phyloP scores from a whole-genome alignment of 2,888 invertebrate species.

The Liodrosophila aerea region DNA sequence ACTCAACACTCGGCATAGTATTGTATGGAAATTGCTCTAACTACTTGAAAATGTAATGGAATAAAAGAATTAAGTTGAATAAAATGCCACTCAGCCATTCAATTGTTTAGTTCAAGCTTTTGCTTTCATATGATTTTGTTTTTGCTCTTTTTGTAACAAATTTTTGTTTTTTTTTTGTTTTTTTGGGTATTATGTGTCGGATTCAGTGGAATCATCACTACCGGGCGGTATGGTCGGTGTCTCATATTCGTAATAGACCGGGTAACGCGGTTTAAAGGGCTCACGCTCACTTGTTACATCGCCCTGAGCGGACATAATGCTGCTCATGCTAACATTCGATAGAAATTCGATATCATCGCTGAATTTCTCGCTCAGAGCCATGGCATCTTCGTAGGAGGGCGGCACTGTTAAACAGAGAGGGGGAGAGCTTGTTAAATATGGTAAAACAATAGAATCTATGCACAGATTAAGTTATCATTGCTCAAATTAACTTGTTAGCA shows the following conservation, averaged over 20 bases:
- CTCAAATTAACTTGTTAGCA: too few relatives aligned
- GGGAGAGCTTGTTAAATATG: too few relatives aligned
- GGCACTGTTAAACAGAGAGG: slow-evolving; percentile 69
- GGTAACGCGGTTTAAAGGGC: slow-evolving; percentile 81
- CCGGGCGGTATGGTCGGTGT: slow-evolving; percentile 82
- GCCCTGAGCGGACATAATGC: slow-evolving; percentile 77
- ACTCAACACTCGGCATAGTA: slow-evolving; percentile 18
- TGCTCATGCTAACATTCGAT: slow-evolving; percentile 81
- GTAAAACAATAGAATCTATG: too few relatives aligned
- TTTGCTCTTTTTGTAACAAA: slow-evolving; percentile 21
- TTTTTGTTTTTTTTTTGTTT: slow-evolving; percentile 32
- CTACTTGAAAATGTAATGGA: slow-evolving; percentile 55
- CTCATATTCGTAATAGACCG: slow-evolving; percentile 82
- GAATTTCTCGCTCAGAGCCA: slow-evolving; percentile 81
- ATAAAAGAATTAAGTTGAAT: slow-evolving; percentile 51
- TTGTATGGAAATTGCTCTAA: slow-evolving; percentile 39
- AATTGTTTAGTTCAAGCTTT: slow-evolving; percentile 34
- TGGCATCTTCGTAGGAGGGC: slow-evolving; percentile 82
- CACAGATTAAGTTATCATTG: too few relatives aligned
- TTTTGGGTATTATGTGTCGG: slow-evolving; percentile 69
- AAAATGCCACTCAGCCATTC: slow-evolving; percentile 77
- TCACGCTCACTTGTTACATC: slow-evolving; percentile 78
- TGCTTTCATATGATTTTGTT: slow-evolving; percentile 34
- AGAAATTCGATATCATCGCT: slow-evolving; percentile 80
- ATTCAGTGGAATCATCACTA: slow-evolving; percentile 81